Evolutionary conservation across 2,888 invertebrate species (phyloP).

Genomic region (Ptychoptera albimana): DNA sequence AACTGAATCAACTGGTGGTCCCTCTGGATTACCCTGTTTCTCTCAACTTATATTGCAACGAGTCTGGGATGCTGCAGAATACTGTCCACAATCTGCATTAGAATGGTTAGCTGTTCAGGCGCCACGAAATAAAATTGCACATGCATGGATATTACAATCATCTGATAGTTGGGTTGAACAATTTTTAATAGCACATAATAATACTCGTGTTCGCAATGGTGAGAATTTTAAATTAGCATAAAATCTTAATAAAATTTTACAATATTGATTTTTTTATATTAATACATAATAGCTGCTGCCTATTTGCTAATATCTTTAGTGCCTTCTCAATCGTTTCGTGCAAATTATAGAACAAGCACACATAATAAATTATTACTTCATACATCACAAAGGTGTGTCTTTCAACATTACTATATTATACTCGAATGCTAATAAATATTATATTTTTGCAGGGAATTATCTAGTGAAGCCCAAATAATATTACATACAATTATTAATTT

Average conservation of each 20-base stretch:
- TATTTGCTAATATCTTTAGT: constrained; percentile 78
- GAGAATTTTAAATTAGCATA: constrained; percentile 16
- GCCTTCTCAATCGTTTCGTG: constrained; percentile 79
- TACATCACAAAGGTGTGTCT: constrained; percentile 20
- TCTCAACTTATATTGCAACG: constrained; percentile 75
- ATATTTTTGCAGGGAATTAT: constrained; percentile 25
- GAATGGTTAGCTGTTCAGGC: constrained; percentile 82
- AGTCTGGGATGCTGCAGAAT: constrained; percentile 81
- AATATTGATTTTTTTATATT: constrained; percentile 6
- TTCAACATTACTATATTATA: no score
- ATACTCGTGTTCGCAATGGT: constrained; percentile 74
- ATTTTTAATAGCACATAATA: constrained; percentile 69
- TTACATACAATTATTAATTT: constrained; percentile 56
- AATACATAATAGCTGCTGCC: constrained; percentile 53
- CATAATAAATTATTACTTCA: constrained; percentile 26
- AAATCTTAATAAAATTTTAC: constrained; percentile 1
- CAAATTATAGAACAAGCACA: constrained; percentile 55
- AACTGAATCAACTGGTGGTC: constrained; percentile 62
- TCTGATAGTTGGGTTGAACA: constrained; percentile 84
- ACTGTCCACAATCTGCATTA: constrained; percentile 78
- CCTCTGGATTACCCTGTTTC: constrained; percentile 76
- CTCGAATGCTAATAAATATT: neutral
- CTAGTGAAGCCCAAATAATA: constrained; percentile 41
- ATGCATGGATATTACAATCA: constrained; percentile 83
- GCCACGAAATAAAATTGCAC: constrained; percentile 77